These are phyloP conservation scores for Nebria ingens DNA, from an alignment of 1,140 invertebrate species.

Conservation along the genomic window DNA sequence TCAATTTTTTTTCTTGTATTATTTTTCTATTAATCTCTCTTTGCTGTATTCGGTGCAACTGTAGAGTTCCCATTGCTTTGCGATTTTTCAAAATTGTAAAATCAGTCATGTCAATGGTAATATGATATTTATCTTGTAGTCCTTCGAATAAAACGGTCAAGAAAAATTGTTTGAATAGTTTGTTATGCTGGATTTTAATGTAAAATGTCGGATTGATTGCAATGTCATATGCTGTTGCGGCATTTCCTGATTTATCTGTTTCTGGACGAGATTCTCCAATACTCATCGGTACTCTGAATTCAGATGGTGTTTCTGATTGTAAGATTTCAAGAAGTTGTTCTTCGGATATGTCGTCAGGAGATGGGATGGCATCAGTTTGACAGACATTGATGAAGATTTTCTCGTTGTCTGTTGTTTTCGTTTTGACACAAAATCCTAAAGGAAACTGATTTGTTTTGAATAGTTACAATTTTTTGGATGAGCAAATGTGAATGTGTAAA, in stretches of 20 bases:
- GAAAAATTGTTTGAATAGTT: slow-evolving; percentile 65
- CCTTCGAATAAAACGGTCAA: slow-evolving; percentile 64
- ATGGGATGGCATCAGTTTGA: slow-evolving; percentile 60
- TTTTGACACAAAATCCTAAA: slow-evolving; percentile 84
- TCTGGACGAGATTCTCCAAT: slow-evolving; percentile 70
- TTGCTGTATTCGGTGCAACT: slow-evolving; percentile 60
- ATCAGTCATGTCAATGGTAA: slow-evolving; percentile 50
- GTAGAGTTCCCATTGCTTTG: slow-evolving; percentile 58
- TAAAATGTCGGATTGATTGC: slow-evolving; percentile 65
- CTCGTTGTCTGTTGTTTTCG: slow-evolving; percentile 51
- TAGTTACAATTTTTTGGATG: too few species aligned
- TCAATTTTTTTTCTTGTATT: slow-evolving; percentile 19
- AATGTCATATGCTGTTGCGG: slow-evolving; percentile 63
- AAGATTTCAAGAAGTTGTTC: slow-evolving; percentile 59
- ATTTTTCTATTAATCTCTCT: slow-evolving; percentile 44
- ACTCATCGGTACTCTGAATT: slow-evolving; percentile 77
- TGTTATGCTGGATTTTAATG: slow-evolving; percentile 51
- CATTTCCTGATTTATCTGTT: slow-evolving; percentile 61
- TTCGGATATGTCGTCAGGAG: slow-evolving; percentile 70
- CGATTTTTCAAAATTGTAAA: slow-evolving; percentile 47
- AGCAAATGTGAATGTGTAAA: too few species aligned
- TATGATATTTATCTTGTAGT: slow-evolving; percentile 60
- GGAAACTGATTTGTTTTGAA: too few species aligned
- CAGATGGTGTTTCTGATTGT: slow-evolving; percentile 55
- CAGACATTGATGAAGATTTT: slow-evolving; percentile 78